A percentile compares a stretch with the other conserved stretches of the same genome.
Conservation (phyloP, 2,113 vertebrate genomes). For the Ptilonorhynchus violaceus region DNA sequence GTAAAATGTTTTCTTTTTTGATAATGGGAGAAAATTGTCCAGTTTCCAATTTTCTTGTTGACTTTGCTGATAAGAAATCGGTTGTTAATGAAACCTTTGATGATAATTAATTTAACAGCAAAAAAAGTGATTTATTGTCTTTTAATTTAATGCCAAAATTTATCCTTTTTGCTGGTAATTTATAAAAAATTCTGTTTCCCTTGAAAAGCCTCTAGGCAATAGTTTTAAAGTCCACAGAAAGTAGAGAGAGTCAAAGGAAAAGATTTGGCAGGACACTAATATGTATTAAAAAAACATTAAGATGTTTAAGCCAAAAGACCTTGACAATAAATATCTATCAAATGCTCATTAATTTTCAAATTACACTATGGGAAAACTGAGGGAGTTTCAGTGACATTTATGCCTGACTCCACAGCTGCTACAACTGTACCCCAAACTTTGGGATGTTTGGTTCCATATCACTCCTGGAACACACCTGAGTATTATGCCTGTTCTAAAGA, state of each 20-base stretch:
- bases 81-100: constrained; percentile 70
- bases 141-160: constrained; percentile 64
- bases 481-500: neutral
- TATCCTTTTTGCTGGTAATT: constrained; percentile 39
- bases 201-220: constrained; percentile 30
- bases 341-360: neutral
- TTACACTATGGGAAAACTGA: neutral
- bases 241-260: constrained; percentile 18
- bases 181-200: neutral
- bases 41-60: constrained; percentile 56
- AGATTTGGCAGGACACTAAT: constrained; percentile 13
- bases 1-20: constrained; percentile 42
- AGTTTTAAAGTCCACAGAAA: constrained; percentile 20
- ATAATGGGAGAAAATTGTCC: constrained; percentile 58
- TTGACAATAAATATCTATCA: neutral
- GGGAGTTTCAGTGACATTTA: neutral
- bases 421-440: neutral
- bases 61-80: constrained; percentile 65
- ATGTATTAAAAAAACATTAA: neutral
- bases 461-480: neutral
- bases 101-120: constrained; percentile 54
- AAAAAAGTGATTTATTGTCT: constrained; percentile 26
- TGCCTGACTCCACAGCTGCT: neutral
- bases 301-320: neutral
- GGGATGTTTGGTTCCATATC: neutral